Percentiles rank a stretch among this genome's conserved stretches.
Conservation (phyloP, 2,888 invertebrate species). For the Neoscelio sp. region DNA sequence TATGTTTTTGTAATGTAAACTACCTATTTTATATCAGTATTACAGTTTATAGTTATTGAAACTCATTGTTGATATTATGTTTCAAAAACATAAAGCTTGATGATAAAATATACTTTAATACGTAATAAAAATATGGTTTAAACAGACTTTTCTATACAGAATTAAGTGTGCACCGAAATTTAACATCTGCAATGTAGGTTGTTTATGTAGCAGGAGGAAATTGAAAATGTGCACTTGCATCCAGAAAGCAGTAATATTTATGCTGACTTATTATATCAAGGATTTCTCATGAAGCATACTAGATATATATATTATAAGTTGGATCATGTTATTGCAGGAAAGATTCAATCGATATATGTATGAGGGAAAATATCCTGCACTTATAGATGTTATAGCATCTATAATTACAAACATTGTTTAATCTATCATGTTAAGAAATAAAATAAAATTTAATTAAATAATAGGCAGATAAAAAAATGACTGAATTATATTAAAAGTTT, state of each 20-base stretch:
- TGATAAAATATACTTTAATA: conserved; percentile 23
- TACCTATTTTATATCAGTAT: neutral
- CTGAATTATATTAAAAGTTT: neutral
- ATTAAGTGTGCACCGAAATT: conserved; percentile 10
- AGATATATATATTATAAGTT: neutral
- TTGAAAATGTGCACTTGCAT: conserved; percentile 28
- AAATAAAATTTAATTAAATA: too few species aligned
- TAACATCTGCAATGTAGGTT: conserved; percentile 15
- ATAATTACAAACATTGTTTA: too few species aligned
- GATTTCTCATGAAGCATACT: neutral
- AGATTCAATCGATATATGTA: neutral
- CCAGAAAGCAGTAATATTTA: conserved; percentile 2
- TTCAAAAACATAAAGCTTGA: conserved; percentile 20
- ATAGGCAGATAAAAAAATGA: too few species aligned
- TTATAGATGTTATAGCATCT: too few species aligned
- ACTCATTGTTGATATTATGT: conserved; percentile 1
- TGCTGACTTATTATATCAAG: conserved; percentile 12
- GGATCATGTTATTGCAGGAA: neutral
- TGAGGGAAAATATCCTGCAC: too few species aligned
- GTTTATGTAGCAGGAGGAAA: conserved; percentile 22
- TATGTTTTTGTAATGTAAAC: too few species aligned
- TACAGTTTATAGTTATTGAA: conserved; percentile 20
- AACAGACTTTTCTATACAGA: neutral
- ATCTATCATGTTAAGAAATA: too few species aligned
- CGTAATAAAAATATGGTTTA: conserved; percentile 2